Conservation (phyloP, 2,888 invertebrate species). For the Lampropteryx suffumata region DNA sequence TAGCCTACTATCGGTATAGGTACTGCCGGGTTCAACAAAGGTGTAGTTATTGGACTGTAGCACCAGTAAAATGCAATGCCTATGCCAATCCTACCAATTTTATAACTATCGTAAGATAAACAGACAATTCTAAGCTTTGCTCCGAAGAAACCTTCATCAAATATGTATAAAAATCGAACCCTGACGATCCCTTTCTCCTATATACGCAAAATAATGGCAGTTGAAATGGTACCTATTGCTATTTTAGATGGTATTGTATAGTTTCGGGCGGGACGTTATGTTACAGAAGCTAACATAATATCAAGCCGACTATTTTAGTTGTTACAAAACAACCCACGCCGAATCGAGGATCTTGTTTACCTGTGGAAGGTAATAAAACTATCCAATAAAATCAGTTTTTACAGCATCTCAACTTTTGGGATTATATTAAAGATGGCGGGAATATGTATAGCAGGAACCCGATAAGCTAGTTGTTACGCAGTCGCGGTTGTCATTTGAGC, state of each 20-base stretch:
- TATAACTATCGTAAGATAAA: constrained; percentile 12
- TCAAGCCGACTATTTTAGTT: constrained; percentile 1
- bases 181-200: constrained; percentile 15
- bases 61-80: not conserved
- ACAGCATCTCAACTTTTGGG: constrained; percentile 19
- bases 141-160: constrained; percentile 17
- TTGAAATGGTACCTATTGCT: constrained; percentile 12
- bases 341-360: constrained; percentile 7
- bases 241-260: constrained; percentile 3
- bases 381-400: constrained; percentile 14
- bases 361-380: constrained; percentile 11
- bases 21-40: constrained; percentile 63
- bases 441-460: constrained; percentile 50
- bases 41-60: constrained; percentile 48
- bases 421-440: constrained; percentile 31
- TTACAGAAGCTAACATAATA: constrained; percentile 4
- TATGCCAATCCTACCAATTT: constrained; percentile 15
- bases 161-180: constrained; percentile 26
- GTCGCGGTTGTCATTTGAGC: constrained; percentile 72
- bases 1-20: too few relatives aligned
- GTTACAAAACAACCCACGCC: not conserved
- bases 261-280: constrained; percentile 5
- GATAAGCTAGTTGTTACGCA: constrained; percentile 61
- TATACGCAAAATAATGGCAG: constrained; percentile 22
- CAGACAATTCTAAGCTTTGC: constrained; percentile 7